Conservation (phyloP, 2,888 invertebrate genomes). For the Drosophila nr. fundita region DNA sequence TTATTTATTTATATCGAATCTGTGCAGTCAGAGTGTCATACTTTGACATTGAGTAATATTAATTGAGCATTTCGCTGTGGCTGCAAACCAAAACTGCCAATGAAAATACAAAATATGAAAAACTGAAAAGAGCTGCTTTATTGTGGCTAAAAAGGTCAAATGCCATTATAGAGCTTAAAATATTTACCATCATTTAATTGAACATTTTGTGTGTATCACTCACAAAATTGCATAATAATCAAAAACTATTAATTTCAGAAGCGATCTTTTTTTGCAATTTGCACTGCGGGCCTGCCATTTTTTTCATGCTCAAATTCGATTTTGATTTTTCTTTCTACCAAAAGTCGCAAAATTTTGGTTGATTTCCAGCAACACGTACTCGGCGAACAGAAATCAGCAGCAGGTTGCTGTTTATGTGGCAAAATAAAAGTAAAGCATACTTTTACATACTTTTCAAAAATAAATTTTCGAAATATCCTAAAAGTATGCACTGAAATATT, state of each 20-base stretch:
- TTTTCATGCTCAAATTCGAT: not conserved
- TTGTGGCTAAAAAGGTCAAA: not conserved
- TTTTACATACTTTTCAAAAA: not conserved
- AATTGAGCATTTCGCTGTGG: constrained; percentile 54
- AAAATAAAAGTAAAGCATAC: too few relatives aligned
- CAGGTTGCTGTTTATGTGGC: not conserved
- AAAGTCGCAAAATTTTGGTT: not conserved
- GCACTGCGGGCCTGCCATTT: too few relatives aligned
- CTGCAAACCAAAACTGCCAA: constrained; percentile 20
- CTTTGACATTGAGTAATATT: constrained; percentile 70
- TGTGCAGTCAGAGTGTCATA: constrained; percentile 63
- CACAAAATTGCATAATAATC: not conserved
- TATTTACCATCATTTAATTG: not conserved
- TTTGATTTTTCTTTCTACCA: not conserved
- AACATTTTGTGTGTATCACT: not conserved
- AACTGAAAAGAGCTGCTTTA: not conserved
- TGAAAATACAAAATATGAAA: not conserved
- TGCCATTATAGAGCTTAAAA: not conserved
- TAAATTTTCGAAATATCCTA: rapidly evolving
- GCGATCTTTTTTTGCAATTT: too few relatives aligned
- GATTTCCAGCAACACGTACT: not conserved
- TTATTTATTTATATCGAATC: constrained; percentile 43
- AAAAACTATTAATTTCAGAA: not conserved
- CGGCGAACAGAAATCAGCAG: constrained; percentile 4
- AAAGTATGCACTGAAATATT: not conserved